phyloP scores from a whole-genome alignment of 92 coral and sea anemone genomes.

The Epizoanthus illoricatus region DNA sequence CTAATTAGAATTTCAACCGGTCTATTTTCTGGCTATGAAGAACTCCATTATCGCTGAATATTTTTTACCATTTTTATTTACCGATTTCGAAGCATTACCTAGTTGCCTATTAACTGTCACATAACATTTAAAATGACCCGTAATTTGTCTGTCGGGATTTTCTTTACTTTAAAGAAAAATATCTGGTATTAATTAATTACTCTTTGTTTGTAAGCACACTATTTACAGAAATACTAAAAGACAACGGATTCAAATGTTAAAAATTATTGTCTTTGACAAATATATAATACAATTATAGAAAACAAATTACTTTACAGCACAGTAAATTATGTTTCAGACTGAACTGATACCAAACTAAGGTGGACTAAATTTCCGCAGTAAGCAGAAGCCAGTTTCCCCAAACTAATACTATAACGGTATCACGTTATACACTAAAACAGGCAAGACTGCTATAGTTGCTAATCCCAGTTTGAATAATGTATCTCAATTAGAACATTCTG shows the following conservation, averaged over 20 bases:
- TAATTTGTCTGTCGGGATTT: background rate
- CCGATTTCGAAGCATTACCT: background rate
- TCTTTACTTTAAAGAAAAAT: conserved; percentile 32
- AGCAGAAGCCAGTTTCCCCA: too few species aligned
- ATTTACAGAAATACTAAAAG: conserved; percentile 38
- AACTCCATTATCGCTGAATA: too few species aligned
- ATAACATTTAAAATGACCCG: conserved; percentile 12
- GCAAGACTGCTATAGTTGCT: too few species aligned
- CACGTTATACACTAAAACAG: too few species aligned
- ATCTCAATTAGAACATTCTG: background rate
- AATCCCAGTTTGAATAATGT: background rate
- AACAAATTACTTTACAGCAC: conserved; percentile 6
- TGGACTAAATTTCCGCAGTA: background rate
- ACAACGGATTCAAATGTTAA: conserved; percentile 15
- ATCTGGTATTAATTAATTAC: conserved; percentile 21
- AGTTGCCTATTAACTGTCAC: background rate
- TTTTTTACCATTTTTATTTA: too few species aligned
- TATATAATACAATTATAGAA: conserved; percentile 17
- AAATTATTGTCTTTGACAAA: conserved; percentile 14
- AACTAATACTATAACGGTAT: too few species aligned
- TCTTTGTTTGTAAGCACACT: conserved; percentile 29
- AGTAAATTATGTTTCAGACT: conserved; percentile 3
- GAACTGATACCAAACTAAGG: background rate
- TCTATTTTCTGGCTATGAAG: too few species aligned
- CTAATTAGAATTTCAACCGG: too few species aligned